Evolutionary conservation across 1,140 invertebrate species (phyloP).

Genomic region (Heterodera schachtii): DNA sequence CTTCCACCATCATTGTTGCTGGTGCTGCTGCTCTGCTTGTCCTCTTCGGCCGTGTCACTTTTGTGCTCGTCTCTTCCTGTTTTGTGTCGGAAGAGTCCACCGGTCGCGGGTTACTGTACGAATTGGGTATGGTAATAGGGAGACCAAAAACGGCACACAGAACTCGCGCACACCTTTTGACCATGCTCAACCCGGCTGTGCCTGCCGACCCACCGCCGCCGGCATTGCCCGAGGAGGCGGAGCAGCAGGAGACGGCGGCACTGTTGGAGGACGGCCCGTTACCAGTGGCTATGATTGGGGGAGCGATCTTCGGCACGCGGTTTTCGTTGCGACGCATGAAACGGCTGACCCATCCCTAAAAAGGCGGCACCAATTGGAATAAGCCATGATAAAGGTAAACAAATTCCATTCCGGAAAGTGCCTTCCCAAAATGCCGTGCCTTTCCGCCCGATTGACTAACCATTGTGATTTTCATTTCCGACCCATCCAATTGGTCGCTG

Average conservation of each 20-base stretch:
- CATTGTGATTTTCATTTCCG: slow-evolving; percentile 57
- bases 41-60: neutral
- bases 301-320: slow-evolving; percentile 45
- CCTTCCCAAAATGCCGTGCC: no score
- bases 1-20: neutral
- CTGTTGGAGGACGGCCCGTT: slow-evolving; percentile 30
- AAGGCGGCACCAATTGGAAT: neutral
- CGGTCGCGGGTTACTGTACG: neutral
- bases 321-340: slow-evolving; percentile 49
- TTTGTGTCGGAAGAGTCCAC: neutral
- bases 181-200: neutral
- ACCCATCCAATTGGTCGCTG: slow-evolving; percentile 39
- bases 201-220: neutral
- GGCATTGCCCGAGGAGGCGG: neutral
- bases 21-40: neutral
- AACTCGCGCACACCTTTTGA: neutral
- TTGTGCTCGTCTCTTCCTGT: slow-evolving; percentile 13
- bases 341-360: slow-evolving; percentile 49
- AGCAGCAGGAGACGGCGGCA: neutral
- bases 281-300: slow-evolving; percentile 51
- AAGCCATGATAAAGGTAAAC: no score
- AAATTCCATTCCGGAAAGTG: no score
- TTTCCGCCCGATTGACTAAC: slow-evolving; percentile 4
- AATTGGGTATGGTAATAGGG: neutral
- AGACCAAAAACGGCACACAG: neutral